Evolutionary conservation across 2,888 invertebrate species (phyloP).

Genomic region (Agonopterix arenella): DNA sequence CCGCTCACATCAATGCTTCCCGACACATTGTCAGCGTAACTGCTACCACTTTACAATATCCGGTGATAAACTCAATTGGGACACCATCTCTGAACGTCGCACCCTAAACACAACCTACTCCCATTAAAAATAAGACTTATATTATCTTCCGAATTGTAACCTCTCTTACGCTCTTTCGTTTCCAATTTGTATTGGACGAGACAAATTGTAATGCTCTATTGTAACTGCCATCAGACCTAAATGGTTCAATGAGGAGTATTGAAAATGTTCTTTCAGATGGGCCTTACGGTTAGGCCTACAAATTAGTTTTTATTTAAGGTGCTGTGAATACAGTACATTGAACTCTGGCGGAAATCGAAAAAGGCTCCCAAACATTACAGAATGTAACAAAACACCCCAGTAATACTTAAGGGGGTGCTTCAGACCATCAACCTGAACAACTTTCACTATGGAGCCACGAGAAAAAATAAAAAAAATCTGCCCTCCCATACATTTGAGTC

Average conservation of each 20-base stretch:
- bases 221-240: conserved; percentile 64
- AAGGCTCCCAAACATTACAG: conserved; percentile 59
- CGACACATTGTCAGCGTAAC: conserved; percentile 53
- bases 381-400: no score
- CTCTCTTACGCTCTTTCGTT: conserved; percentile 24
- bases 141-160: conserved; percentile 26
- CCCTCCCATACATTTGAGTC: no score
- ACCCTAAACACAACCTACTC: conserved; percentile 22
- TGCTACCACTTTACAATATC: conserved; percentile 71
- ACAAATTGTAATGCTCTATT: conserved; percentile 72
- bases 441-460: no score
- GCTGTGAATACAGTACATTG: conserved; percentile 45
- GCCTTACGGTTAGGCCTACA: conserved; percentile 32
- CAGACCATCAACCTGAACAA: no score
- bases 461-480: no score
- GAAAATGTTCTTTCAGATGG: conserved; percentile 59
- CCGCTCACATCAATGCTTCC: conserved; percentile 50
- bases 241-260: conserved; percentile 69
- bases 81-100: conserved; percentile 19
- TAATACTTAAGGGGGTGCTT: no score
- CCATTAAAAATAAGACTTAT: conserved; percentile 36
- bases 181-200: conserved; percentile 32
- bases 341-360: conserved; percentile 66
- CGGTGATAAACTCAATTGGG: conserved; percentile 70
- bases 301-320: conserved; percentile 57